Evolutionary conservation across 2,113 vertebrate genomes (phyloP).

Genomic region (Alethe castanea): DNA sequence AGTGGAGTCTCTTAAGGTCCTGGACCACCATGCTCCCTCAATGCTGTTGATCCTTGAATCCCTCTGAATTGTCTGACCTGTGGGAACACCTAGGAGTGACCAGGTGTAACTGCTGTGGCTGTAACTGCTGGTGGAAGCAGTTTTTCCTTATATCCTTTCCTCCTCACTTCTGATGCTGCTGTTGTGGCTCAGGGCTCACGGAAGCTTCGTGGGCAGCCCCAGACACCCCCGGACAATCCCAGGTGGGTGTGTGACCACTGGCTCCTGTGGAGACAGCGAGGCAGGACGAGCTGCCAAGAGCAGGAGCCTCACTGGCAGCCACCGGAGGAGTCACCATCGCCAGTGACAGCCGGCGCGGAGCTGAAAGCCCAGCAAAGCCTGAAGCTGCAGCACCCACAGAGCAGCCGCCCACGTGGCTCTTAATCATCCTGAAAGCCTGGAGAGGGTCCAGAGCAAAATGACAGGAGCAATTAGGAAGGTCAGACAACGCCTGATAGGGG

Average conservation of each 20-base stretch:
- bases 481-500: neutral
- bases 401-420: neutral
- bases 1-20: neutral
- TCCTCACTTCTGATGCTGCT: neutral
- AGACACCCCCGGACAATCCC: rapidly evolving
- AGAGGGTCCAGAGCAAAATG: neutral
- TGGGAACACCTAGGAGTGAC: neutral
- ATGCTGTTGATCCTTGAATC: neutral
- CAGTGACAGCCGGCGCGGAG: rapidly evolving
- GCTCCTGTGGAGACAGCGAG: neutral
- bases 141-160: neutral
- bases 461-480: neutral
- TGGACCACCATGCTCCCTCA: neutral
- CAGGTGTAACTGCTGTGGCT: neutral
- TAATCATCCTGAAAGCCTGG: neutral
- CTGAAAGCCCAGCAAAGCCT: neutral
- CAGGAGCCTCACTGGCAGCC: neutral
- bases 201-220: rapidly evolving
- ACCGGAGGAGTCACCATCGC: neutral
- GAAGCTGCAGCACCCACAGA: neutral
- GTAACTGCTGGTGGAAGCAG: neutral
- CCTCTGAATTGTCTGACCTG: neutral
- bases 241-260: rapidly evolving
- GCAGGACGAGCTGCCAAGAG: neutral
- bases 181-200: rapidly evolving